Base-by-base conservation (phyloP, 2,888 invertebrate genomes). In the Balanococcus diminutus region DNA sequence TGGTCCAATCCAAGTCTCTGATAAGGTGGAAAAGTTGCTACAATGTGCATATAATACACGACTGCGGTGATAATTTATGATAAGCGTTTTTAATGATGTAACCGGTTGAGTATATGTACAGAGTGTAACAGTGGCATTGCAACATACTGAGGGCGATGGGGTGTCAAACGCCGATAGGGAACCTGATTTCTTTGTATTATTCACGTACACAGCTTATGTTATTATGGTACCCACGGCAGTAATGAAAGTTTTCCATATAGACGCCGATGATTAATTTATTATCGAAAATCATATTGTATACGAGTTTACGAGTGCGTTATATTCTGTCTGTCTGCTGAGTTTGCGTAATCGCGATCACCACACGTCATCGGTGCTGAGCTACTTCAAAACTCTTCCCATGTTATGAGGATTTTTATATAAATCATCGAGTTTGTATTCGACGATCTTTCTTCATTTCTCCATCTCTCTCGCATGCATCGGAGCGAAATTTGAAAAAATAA, bases 141-240 rank as follows among this genome's bases (percentile, higher is more conserved):
- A 32, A 72, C 72, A 72, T 16, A 72, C 72, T 32, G 72, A 72
- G 72, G 72, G 31, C 72, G 32, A 72, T 72, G 72, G 72, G 72
- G 72, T 72, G 72, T 72, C 72, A 32, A 72, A 32, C 72, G 31
- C 32, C 46, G 25, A 61, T 32, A 72, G 31, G n/a, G 46, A 72
- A 72, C 72, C 72, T 72, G 72, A 72, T 72, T 72, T 46, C 72
- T n/a, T 72, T 72, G 72, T 72, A 72, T 72, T 61, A 61, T 61
- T 61, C 61, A 14, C 31, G 16, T 72, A 28, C 16, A n/a, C n/a
- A 3, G 46, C 11, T n/a, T n/a, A n/a, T n/a, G n/a, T n/a, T n/a
- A n/a, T n/a, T n/a, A n/a, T n/a, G 42, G n/a, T 46, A 46, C 46
- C 31, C 72, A 72, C 32, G 72, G 32, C 32, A 31, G 28, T 72